Percentiles rank a stretch among this genome's conserved stretches.
Conservation (phyloP, 2,888 invertebrate species). For the Drosophila aldrichi region DNA sequence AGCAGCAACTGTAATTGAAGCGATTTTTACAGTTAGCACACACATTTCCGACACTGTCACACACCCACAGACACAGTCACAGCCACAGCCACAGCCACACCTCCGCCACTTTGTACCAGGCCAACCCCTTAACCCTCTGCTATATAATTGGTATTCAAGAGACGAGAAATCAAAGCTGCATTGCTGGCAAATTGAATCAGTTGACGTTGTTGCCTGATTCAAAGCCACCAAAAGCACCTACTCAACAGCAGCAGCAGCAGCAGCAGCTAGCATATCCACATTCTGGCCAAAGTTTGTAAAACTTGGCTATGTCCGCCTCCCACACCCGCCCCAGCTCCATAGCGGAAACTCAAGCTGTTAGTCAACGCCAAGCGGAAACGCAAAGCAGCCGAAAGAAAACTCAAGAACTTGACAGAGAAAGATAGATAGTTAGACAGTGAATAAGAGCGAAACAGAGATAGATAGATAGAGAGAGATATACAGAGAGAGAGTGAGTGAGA, state of each 20-base stretch:
- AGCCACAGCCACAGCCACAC: slow-evolving; percentile 3
- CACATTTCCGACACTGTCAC: slow-evolving; percentile 55
- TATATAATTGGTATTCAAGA: slow-evolving; percentile 57
- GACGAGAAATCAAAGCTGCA: slow-evolving; percentile 55
- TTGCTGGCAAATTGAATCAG: slow-evolving; percentile 62
- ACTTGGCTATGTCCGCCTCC: slow-evolving; percentile 25
- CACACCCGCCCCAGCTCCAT: slow-evolving; percentile 1
- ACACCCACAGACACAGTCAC: slow-evolving; percentile 2
- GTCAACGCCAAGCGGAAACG: slow-evolving; percentile 75
- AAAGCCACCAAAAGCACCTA: slow-evolving; percentile 26
- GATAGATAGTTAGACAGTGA: slow-evolving; percentile 7
- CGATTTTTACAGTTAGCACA: slow-evolving; percentile 56
- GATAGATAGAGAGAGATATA: neutral
- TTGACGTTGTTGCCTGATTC: slow-evolving; percentile 43
- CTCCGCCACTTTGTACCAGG: slow-evolving; percentile 3
- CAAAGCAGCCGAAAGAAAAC: slow-evolving; percentile 63
- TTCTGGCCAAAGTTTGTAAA: slow-evolving; percentile 62
- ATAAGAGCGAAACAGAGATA: neutral
- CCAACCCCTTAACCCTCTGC: slow-evolving; percentile 9
- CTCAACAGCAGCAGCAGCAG: slow-evolving; percentile 6
- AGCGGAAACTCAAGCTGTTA: slow-evolving; percentile 72
- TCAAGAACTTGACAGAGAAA: slow-evolving; percentile 26
- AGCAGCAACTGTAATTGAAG: slow-evolving; percentile 43
- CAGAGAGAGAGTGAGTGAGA: neutral
- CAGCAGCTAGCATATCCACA: slow-evolving; percentile 37